A percentile compares a stretch with the other conserved stretches of the same genome.
These are phyloP conservation scores for Bufo gargarizans DNA, from an alignment of 2,113 vertebrate genomes.

Conservation along the genomic window DNA sequence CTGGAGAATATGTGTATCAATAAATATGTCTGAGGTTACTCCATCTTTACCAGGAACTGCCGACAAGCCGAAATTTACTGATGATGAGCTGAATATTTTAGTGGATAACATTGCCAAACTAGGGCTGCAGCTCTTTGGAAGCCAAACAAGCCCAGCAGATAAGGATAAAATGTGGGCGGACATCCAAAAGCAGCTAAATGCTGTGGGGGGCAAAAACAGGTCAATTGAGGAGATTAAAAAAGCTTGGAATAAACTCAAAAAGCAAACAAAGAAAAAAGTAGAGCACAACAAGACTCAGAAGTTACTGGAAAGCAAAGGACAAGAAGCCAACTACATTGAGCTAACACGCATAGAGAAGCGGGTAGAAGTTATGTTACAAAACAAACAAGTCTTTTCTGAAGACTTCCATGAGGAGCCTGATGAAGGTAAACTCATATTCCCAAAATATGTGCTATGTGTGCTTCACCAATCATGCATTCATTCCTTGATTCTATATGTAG, in stretches of 20 bases:
- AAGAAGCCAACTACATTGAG: not conserved
- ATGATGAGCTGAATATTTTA: conserved; percentile 52
- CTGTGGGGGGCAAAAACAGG: conserved; percentile 55
- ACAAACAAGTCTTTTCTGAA: conserved; percentile 39
- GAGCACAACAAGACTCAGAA: conserved; percentile 48
- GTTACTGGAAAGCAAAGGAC: conserved; percentile 41
- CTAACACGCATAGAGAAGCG: conserved; percentile 41
- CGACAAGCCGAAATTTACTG: conserved; percentile 37
- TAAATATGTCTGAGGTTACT: conserved; percentile 40
- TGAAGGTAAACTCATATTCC: conserved; percentile 42
- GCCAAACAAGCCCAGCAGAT: conserved; percentile 45
- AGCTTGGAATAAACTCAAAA: conserved; percentile 53
- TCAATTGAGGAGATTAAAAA: conserved; percentile 47
- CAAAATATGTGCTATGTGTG: not conserved
- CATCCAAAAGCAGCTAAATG: conserved; percentile 51
- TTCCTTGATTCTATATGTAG: not conserved
- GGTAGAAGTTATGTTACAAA: conserved; percentile 52
- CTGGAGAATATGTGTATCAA: conserved; percentile 24
- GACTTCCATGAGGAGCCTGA: conserved; percentile 48
- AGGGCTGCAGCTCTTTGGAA: conserved; percentile 45
- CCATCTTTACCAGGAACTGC: conserved; percentile 52
- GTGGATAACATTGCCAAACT: conserved; percentile 56
- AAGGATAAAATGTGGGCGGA: conserved; percentile 51
- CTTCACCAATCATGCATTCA: not conserved
- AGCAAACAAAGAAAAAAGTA: conserved; percentile 50